Conservation (phyloP, 2,888 invertebrate genomes). For the Pelosia muscerda region DNA sequence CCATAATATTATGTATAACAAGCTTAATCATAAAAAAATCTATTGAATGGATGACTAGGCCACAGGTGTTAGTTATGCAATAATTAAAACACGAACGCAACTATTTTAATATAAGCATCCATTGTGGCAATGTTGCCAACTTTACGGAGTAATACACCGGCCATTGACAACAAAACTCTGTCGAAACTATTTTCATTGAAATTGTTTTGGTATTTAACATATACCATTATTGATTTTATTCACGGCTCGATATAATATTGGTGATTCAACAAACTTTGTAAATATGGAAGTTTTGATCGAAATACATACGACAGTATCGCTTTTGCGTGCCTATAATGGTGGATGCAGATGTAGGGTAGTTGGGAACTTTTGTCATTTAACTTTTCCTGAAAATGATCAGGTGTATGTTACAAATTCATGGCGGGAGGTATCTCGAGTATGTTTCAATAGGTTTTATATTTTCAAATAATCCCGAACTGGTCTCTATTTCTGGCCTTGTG, state of each 20-base stretch:
- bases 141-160: conserved; percentile 40
- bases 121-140: conserved; percentile 58
- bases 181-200: conserved; percentile 76
- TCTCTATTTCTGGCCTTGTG: neutral
- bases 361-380: conserved; percentile 31
- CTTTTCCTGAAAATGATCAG: conserved; percentile 27
- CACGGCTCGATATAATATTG: conserved; percentile 34
- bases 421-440: conserved; percentile 8
- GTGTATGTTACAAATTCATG: conserved; percentile 10
- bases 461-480: neutral
- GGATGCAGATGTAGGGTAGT: conserved; percentile 13
- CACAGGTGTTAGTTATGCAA: conserved; percentile 66
- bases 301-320: conserved; percentile 16
- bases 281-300: conserved; percentile 23
- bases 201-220: conserved; percentile 70
- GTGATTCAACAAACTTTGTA: conserved; percentile 21
- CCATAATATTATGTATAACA: conserved; percentile 53
- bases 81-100: conserved; percentile 57
- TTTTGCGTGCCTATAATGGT: conserved; percentile 14
- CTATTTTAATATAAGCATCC: conserved; percentile 77
- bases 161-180: conserved; percentile 63
- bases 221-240: conserved; percentile 56
- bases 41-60: conserved; percentile 57
- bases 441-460: neutral
- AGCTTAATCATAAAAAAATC: conserved; percentile 52